phyloP scores from a whole-genome alignment of 2,797 vertebrate species.

The Clamator glandarius region DNA sequence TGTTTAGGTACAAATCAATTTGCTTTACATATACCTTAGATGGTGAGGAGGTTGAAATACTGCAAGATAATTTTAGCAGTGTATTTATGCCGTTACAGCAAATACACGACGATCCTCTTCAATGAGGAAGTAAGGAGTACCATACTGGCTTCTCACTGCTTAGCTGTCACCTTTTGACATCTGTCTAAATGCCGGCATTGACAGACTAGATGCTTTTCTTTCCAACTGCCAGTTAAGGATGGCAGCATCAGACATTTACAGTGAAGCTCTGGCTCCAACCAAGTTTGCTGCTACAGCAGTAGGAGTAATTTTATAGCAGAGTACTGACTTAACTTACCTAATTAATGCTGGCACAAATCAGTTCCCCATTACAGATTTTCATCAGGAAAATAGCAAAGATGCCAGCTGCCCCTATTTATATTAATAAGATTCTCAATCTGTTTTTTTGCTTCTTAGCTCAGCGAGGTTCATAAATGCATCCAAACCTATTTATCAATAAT shows the following conservation, averaged over 20 bases:
- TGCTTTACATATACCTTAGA: background rate
- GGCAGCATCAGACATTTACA: background rate
- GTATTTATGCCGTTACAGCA: background rate
- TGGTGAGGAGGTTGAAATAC: background rate
- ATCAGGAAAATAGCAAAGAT: slow-evolving; percentile 56
- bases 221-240: background rate
- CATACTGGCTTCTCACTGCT: background rate
- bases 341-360: slow-evolving; percentile 46
- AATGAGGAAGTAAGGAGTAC: background rate
- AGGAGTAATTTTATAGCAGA: slow-evolving; percentile 44
- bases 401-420: slow-evolving; percentile 65
- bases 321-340: slow-evolving; percentile 46
- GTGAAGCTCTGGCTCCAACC: slow-evolving; percentile 32
- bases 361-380: slow-evolving; percentile 52
- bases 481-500: slow-evolving; percentile 33
- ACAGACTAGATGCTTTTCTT: background rate
- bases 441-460: slow-evolving; percentile 47
- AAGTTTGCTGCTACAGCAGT: background rate
- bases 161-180: background rate
- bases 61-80: background rate
- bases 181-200: background rate
- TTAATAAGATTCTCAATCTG: slow-evolving; percentile 46
- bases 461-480: slow-evolving; percentile 37
- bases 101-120: background rate
- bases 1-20: background rate